phyloP scores from a whole-genome alignment of 2,888 invertebrate genomes.

The Leucania comma region DNA sequence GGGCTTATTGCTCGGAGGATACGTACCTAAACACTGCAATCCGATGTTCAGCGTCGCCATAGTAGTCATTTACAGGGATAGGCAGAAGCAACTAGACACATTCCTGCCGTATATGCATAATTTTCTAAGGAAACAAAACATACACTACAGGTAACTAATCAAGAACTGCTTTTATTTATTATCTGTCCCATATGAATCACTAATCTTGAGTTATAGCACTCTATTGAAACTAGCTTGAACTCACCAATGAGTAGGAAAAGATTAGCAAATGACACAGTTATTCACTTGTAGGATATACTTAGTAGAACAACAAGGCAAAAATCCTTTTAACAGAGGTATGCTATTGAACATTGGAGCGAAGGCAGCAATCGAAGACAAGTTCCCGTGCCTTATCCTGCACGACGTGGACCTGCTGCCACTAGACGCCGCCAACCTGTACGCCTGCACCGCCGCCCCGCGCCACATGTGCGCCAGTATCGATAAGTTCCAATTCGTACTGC shows the following conservation, averaged over 20 bases:
- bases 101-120: conserved; percentile 97
- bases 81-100: conserved; percentile 93
- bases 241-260: neutral
- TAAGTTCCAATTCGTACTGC: conserved; percentile 89
- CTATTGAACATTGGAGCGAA: conserved; percentile 96
- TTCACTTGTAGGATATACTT: conserved; percentile 92
- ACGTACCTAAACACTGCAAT: conserved; percentile 78
- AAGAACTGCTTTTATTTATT: neutral
- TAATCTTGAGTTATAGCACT: neutral
- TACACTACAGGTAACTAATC: conserved; percentile 92
- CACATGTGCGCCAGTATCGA: conserved; percentile 97
- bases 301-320: conserved; percentile 94
- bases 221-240: neutral
- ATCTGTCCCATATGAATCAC: neutral
- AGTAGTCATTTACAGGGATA: conserved; percentile 94
- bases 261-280: neutral
- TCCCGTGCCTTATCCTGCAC: conserved; percentile 96
- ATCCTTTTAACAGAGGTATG: conserved; percentile 96
- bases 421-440: conserved; percentile 95
- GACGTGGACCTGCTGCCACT: conserved; percentile 97
- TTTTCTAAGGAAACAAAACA: conserved; percentile 95
- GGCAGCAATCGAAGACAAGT: conserved; percentile 93
- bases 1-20: conserved; percentile 80
- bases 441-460: conserved; percentile 94
- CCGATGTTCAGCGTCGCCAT: conserved; percentile 93